These are phyloP conservation scores for Apus apus DNA, from an alignment of 2,113 vertebrate species.

Conservation along the genomic window DNA sequence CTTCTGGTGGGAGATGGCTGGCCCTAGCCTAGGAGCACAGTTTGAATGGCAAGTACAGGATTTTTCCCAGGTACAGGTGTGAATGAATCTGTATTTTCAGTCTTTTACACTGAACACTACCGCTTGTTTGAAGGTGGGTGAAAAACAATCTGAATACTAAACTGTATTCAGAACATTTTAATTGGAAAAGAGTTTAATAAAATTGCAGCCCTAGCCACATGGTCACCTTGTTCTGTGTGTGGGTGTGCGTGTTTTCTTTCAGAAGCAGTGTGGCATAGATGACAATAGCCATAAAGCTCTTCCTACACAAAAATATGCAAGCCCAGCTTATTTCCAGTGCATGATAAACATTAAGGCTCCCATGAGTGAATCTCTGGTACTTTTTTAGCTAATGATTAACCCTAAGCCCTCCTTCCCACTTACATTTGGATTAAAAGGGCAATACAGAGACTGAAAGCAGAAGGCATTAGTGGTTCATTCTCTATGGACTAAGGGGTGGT, in stretches of 20 bases:
- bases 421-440: slow-evolving; percentile 16
- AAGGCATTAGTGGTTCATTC: neutral
- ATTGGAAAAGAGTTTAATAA: neutral
- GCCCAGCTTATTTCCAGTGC: slow-evolving; percentile 25
- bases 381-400: slow-evolving; percentile 60
- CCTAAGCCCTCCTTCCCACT: neutral
- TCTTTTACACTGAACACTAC: neutral
- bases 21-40: neutral
- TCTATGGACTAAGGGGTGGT: neutral
- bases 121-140: neutral
- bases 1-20: neutral
- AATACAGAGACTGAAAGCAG: neutral
- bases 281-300: neutral
- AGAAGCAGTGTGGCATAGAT: neutral
- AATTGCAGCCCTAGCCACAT: neutral
- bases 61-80: neutral
- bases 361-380: neutral
- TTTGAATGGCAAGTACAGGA: neutral
- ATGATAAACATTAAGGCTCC: neutral
- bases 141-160: neutral
- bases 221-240: neutral
- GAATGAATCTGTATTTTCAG: neutral
- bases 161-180: neutral
- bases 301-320: slow-evolving; percentile 33
- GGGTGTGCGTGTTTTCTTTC: slow-evolving; percentile 1